Evolutionary conservation across 2,888 invertebrate genomes (phyloP).

Genomic region (Plusia festucae): DNA sequence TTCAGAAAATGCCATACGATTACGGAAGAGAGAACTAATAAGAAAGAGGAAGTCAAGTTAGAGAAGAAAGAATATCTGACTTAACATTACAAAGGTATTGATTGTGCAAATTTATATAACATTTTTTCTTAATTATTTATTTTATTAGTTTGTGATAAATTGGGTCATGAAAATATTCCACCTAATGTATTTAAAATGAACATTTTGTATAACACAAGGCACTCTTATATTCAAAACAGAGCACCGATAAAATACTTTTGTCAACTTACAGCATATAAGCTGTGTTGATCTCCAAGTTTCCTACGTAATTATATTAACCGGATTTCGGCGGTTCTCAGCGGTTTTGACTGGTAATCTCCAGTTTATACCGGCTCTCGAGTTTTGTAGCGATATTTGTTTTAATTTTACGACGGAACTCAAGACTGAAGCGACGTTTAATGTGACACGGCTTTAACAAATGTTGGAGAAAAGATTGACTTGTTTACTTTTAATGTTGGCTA

Average conservation of each 20-base stretch:
- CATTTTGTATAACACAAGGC: constrained; percentile 8
- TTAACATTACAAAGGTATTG: too few species aligned
- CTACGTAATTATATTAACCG: constrained; percentile 60
- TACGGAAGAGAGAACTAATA: not conserved
- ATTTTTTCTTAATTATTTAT: too few species aligned
- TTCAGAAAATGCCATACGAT: not conserved
- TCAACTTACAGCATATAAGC: constrained; percentile 49
- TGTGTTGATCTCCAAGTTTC: constrained; percentile 56
- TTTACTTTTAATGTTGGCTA: not conserved
- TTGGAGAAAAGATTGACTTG: constrained; percentile 2
- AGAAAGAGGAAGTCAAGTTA: too few species aligned
- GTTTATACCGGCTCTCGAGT: constrained; percentile 55
- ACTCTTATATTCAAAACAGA: constrained; percentile 38
- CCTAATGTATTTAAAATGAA: not conserved
- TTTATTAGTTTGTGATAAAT: too few species aligned
- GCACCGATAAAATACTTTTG: constrained; percentile 45
- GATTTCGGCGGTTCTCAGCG: constrained; percentile 54
- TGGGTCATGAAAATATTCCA: too few species aligned
- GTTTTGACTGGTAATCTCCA: constrained; percentile 57
- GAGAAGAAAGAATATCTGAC: too few species aligned
- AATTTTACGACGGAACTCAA: constrained; percentile 47
- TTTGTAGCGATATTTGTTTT: constrained; percentile 54
- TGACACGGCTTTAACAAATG: constrained; percentile 11
- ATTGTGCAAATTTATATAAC: too few species aligned
- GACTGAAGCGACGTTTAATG: constrained; percentile 25